Base-by-base conservation (phyloP, 2,113 vertebrate genomes). In the Stercorarius parasiticus region DNA sequence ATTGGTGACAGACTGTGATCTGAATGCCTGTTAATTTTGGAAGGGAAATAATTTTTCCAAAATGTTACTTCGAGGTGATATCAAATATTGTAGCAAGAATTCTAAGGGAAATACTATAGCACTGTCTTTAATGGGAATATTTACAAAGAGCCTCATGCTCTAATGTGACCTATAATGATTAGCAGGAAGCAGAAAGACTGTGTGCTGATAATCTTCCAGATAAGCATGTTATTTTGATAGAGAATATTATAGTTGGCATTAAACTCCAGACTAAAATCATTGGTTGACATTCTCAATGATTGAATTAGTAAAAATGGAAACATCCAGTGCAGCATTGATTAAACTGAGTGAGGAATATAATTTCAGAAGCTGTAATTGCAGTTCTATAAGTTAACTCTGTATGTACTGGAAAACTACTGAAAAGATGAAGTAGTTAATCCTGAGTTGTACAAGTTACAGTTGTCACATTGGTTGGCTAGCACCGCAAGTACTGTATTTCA, bases 261-360 rank as follows among this genome's bases (percentile, higher is more conserved):
- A 96, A 94, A 94, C n/a, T 73, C 45, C 70, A 50, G 72, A 45
- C 73, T 91, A 66, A 74, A 96, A 64, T 91, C 13, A 96, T 15
- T 72, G 95, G 86, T 95, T 95, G 92, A 93, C 81, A 94, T 97
- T 90, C 79, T 94, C 81, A 96, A 64, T 84, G 91, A 91, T 62
- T 94, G 97, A 97, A 94, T 97, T 94, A 95, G 87, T 96, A 96
- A 96, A 97, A 87, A 94, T 93, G 83, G 86, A 96, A 97, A 82
- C 34, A 95, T 73, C 79, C 90, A 81, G 91, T 50, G 84, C 85
- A 96, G 84, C 84, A 93, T 79, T 96, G 92, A 96, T 97, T 92
- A 74, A 96, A 95, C 83, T n/a, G 67, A 93, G 67, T 32, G 84
- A 96, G 72, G 67, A 94, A 36, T 90, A 43, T 85, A 87, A 90